phyloP scores from a whole-genome alignment of 2,113 vertebrate species.

The Parus major region DNA sequence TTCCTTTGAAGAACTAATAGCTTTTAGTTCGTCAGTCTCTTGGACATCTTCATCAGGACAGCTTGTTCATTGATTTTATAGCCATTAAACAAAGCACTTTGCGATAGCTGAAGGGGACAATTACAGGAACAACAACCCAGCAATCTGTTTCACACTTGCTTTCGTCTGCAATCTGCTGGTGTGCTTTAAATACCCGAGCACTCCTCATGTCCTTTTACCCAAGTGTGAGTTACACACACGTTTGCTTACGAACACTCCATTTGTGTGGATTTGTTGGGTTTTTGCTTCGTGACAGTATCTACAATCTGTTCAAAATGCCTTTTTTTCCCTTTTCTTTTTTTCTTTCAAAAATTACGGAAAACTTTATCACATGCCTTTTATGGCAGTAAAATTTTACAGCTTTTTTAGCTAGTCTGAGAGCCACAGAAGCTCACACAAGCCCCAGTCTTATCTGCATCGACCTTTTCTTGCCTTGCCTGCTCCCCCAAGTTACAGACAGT shows the following conservation, averaged over 20 bases:
- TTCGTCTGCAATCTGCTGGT: constrained; percentile 59
- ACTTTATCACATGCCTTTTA: neutral
- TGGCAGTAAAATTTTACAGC: neutral
- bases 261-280: neutral
- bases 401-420: neutral
- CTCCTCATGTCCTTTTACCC: neutral
- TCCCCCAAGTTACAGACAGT: neutral
- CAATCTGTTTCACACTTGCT: constrained; percentile 67
- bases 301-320: neutral
- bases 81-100: constrained; percentile 60
- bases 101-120: constrained; percentile 66
- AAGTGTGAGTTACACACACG: neutral
- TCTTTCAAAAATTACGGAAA: neutral
- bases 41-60: constrained; percentile 61
- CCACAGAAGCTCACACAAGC: rapidly evolving
- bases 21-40: constrained; percentile 14
- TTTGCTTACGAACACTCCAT: neutral
- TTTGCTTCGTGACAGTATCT: neutral
- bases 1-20: constrained; percentile 14
- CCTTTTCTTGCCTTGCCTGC: rapidly evolving
- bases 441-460: neutral
- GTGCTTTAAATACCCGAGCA: constrained; percentile 27
- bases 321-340: neutral
- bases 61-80: constrained; percentile 58
- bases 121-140: constrained; percentile 53